phyloP scores from a whole-genome alignment of 2,888 invertebrate genomes.

The Pristionchus japonicus region DNA sequence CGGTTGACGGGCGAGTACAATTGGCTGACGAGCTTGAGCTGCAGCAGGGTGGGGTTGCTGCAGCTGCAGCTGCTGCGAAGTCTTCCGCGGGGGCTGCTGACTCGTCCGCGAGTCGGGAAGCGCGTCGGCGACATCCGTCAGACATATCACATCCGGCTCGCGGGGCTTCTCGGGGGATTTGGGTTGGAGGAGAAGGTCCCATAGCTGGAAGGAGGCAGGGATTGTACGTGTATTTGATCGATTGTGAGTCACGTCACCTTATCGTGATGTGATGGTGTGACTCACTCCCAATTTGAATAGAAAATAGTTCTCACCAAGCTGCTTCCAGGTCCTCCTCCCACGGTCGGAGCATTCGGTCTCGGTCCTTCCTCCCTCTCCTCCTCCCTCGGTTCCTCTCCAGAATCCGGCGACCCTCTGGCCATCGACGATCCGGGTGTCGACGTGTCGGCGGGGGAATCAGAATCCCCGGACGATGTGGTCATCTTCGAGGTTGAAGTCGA shows the following conservation, averaged over 20 bases:
- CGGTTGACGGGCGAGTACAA: not conserved
- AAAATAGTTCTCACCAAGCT: too few relatives aligned
- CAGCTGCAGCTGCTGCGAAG: not conserved
- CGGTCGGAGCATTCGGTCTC: not conserved
- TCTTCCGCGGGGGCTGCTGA: too few relatives aligned
- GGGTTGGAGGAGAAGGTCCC: too few relatives aligned
- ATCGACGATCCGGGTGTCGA: not conserved
- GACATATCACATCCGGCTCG: not conserved
- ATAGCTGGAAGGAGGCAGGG: too few relatives aligned
- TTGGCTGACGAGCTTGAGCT: not conserved
- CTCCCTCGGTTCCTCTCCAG: not conserved
- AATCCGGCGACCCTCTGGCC: not conserved
- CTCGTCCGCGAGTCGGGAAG: too few relatives aligned
- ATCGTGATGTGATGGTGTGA: too few relatives aligned
- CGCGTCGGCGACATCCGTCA: not conserved
- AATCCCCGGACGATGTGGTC: not conserved
- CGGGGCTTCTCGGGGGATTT: not conserved
- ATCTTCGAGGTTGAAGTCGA: not conserved
- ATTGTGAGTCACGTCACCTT: too few relatives aligned
- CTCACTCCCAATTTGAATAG: too few relatives aligned
- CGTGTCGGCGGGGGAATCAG: not conserved
- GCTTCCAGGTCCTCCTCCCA: too few relatives aligned
- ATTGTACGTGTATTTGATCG: too few relatives aligned
- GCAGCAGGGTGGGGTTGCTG: not conserved
- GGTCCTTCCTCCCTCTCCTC: not conserved